phyloP scores from a whole-genome alignment of 1,140 invertebrate genomes.

The Drosophila parvula region DNA sequence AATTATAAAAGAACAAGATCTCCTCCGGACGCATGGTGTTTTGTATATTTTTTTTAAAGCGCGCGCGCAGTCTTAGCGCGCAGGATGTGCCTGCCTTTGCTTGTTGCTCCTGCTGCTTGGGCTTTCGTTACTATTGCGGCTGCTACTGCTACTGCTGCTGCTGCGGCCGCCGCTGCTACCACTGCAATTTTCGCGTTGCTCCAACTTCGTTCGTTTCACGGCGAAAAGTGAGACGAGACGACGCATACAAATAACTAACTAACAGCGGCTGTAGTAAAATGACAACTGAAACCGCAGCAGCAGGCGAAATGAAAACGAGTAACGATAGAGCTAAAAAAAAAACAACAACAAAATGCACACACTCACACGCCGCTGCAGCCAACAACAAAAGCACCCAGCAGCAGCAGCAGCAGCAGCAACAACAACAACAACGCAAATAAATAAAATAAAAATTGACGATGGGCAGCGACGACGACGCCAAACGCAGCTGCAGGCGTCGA shows the following conservation, averaged over 20 bases:
- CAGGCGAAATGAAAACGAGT: conserved; percentile 78
- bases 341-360: conserved; percentile 21
- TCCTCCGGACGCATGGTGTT: no score
- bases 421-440: conserved; percentile 22
- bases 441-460: conserved; percentile 54
- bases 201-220: conserved; percentile 25
- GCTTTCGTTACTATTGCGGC: conserved; percentile 15
- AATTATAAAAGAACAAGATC: no score
- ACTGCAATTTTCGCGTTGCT: conserved; percentile 7
- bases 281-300: conserved; percentile 79
- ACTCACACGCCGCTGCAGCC: conserved; percentile 31
- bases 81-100: conserved; percentile 10
- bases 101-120: conserved; percentile 3
- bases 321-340: conserved; percentile 63
- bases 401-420: conserved; percentile 11
- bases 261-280: conserved; percentile 80
- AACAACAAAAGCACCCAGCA: background rate
- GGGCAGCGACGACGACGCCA: conserved; percentile 42
- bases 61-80: conserved; percentile 13
- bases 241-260: conserved; percentile 78
- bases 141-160: conserved; percentile 16
- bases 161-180: conserved; percentile 9
- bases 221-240: conserved; percentile 54
- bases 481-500: conserved; percentile 49
- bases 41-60: background rate